These are phyloP conservation scores for Drosophila leontia DNA, from an alignment of 1,140 invertebrate species.

Conservation along the genomic window DNA sequence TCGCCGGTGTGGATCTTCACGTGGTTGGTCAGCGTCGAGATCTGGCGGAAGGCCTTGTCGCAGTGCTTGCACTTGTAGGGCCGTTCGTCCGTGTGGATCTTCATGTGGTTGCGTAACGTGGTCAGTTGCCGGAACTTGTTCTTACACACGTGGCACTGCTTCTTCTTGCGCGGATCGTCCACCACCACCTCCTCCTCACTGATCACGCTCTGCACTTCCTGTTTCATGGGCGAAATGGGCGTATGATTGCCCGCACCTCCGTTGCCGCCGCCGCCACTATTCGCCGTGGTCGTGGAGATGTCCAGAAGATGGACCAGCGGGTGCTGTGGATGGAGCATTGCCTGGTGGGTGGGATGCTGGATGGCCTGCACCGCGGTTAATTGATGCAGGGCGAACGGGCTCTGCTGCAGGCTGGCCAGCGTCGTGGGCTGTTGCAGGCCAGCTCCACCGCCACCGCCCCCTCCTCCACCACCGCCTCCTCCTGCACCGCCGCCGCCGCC, in stretches of 20 bases:
- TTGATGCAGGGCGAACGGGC: conserved; percentile 77
- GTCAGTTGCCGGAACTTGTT: conserved; percentile 84
- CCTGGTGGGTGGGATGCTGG: conserved; percentile 83
- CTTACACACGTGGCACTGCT: conserved; percentile 84
- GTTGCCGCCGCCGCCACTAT: conserved; percentile 60
- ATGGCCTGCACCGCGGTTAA: conserved; percentile 82
- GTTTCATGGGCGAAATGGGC: conserved; percentile 75
- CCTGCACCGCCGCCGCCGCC: conserved; percentile 56
- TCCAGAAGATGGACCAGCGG: conserved; percentile 79
- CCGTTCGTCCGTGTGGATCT: conserved; percentile 84
- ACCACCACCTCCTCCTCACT: conserved; percentile 73
- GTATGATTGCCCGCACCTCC: conserved; percentile 63
- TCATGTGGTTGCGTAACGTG: conserved; percentile 84
- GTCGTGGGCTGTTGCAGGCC: conserved; percentile 73
- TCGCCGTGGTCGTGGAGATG: conserved; percentile 77
- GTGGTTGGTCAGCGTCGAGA: conserved; percentile 83
- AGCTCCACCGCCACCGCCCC: conserved; percentile 33
- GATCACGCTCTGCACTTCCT: conserved; percentile 79
- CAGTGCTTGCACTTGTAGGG: conserved; percentile 84
- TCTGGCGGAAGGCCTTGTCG: conserved; percentile 82
- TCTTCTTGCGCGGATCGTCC: conserved; percentile 82
- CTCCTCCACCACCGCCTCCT: conserved; percentile 20
- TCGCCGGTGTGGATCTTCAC: conserved; percentile 84
- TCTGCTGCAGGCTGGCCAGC: conserved; percentile 72
- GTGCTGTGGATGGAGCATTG: conserved; percentile 82